Percentiles rank a stretch among this genome's conserved stretches.
phyloP scores from a whole-genome alignment of 2,888 invertebrate species.

The Rhogogaster chlorosoma region DNA sequence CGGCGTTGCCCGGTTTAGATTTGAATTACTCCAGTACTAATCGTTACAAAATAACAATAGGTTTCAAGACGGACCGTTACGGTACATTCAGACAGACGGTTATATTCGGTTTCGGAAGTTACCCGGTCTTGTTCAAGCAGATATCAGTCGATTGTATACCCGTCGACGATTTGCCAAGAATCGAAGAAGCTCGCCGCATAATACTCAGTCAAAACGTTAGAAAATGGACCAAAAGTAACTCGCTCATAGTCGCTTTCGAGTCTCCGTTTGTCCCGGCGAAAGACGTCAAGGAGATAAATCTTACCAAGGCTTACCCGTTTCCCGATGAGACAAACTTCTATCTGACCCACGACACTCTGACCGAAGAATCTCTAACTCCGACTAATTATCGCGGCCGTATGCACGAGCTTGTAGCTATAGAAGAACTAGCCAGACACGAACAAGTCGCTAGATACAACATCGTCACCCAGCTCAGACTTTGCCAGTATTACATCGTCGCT shows the following conservation, averaged over 20 bases:
- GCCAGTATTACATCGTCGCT: conserved; percentile 85
- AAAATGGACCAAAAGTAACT: conserved; percentile 82
- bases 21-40: conserved; percentile 53
- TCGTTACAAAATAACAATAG: conserved; percentile 46
- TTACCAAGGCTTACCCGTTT: conserved; percentile 81
- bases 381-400: conserved; percentile 87
- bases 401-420: conserved; percentile 87
- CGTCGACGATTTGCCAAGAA: conserved; percentile 82
- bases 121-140: conserved; percentile 83
- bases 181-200: conserved; percentile 83
- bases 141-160: conserved; percentile 89
- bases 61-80: conserved; percentile 74
- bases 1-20: conserved; percentile 56
- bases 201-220: conserved; percentile 82
- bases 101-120: conserved; percentile 86
- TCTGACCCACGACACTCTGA: conserved; percentile 84
- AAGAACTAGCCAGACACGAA: conserved; percentile 88
- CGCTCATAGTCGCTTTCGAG: conserved; percentile 79
- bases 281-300: conserved; percentile 71
- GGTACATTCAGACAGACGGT: conserved; percentile 90
- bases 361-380: conserved; percentile 82
- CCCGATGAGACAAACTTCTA: conserved; percentile 84
- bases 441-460: conserved; percentile 86
- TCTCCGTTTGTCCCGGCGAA: conserved; percentile 80
- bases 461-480: conserved; percentile 82